phyloP scores from a whole-genome alignment of 64 coral and sea anemone species.

The Pocillopora damicornis region DNA sequence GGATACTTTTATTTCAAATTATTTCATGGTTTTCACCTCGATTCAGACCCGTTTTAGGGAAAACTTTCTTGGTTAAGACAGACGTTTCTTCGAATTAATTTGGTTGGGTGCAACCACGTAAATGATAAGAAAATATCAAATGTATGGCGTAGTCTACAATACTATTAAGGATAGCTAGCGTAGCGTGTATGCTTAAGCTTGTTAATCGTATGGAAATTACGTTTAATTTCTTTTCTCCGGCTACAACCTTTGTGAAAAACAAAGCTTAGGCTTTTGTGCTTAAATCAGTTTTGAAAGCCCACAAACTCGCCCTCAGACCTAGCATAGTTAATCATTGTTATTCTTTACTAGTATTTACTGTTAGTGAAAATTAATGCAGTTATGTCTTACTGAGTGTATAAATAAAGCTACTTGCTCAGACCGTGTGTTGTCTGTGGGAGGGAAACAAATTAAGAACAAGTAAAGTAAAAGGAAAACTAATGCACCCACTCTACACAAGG shows the following conservation, averaged over 20 bases:
- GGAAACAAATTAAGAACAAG: constrained; percentile 12
- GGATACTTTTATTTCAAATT: no score
- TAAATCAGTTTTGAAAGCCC: background rate
- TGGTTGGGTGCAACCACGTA: background rate
- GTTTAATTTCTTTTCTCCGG: no score
- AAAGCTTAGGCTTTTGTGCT: background rate
- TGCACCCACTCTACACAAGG: constrained; percentile 4
- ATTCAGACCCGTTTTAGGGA: background rate
- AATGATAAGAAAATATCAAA: background rate
- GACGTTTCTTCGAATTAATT: background rate
- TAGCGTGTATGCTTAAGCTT: no score
- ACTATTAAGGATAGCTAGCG: no score
- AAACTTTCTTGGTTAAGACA: background rate
- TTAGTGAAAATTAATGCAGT: background rate
- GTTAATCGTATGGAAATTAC: no score
- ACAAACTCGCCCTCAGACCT: background rate
- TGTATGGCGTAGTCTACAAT: background rate
- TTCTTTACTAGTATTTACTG: background rate
- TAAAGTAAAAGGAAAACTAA: constrained; percentile 18
- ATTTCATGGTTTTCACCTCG: no score
- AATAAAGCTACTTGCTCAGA: background rate
- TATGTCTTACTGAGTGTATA: background rate
- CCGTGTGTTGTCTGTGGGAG: background rate
- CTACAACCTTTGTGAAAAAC: no score
- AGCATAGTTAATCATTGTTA: background rate